A percentile compares a stretch with the other conserved stretches of the same genome.
These are phyloP conservation scores for Pachycephala philippinensis DNA, from an alignment of 2,113 vertebrate genomes.

Conservation along the genomic window DNA sequence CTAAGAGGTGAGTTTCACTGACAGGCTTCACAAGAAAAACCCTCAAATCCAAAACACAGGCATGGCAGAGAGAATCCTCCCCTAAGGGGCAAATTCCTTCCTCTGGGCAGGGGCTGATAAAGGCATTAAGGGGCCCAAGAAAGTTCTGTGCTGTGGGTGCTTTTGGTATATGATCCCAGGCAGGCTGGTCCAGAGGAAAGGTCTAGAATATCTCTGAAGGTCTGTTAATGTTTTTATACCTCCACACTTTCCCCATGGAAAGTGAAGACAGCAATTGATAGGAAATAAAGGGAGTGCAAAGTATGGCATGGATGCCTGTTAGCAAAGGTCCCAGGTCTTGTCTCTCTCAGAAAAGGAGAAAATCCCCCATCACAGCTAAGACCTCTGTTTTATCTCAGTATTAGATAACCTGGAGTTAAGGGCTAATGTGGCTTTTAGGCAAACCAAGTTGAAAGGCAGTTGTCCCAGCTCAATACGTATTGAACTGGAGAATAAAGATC, in stretches of 20 bases:
- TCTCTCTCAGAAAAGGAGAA: background rate
- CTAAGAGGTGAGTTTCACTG: background rate
- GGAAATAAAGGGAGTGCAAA: background rate
- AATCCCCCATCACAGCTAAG: background rate
- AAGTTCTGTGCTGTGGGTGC: background rate
- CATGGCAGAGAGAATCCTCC: background rate
- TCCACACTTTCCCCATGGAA: background rate
- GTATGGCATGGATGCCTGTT: background rate
- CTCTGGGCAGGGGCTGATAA: background rate
- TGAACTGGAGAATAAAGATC: conserved; percentile 32
- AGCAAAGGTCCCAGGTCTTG: background rate
- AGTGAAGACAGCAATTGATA: background rate
- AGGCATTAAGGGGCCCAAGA: background rate
- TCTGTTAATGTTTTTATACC: background rate
- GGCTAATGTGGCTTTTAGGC: background rate
- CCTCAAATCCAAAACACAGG: background rate
- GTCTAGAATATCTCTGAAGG: background rate
- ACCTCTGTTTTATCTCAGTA: background rate
- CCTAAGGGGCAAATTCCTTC: background rate
- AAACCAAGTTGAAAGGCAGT: background rate
- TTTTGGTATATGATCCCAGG: background rate
- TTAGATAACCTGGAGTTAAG: background rate
- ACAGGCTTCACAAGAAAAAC: background rate
- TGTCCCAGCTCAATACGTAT: conserved; percentile 40
- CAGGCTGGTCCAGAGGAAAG: background rate